phyloP scores from a whole-genome alignment of 2,113 vertebrate species.

The Clarias magur region DNA sequence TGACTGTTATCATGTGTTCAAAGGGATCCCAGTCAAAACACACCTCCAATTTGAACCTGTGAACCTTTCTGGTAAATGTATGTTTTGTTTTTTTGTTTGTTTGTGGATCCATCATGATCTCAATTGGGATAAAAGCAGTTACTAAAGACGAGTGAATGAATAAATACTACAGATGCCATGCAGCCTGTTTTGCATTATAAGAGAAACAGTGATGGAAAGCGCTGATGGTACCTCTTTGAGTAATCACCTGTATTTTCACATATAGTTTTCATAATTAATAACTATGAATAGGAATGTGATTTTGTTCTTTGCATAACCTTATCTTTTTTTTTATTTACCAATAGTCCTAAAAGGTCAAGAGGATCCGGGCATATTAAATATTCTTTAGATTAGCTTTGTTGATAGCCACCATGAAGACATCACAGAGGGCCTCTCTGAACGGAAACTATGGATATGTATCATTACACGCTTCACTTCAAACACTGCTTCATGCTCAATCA shows the following conservation, averaged over 20 bases:
- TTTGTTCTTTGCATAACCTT: neutral
- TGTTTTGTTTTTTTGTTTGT: too few species aligned
- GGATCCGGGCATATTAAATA: constrained; percentile 2
- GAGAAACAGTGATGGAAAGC: neutral
- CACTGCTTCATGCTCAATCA: constrained; percentile 67
- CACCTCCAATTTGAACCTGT: neutral
- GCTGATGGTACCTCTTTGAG: neutral
- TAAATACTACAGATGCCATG: neutral
- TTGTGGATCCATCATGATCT: neutral
- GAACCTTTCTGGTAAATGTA: neutral
- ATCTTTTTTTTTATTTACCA: neutral
- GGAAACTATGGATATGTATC: constrained; percentile 52
- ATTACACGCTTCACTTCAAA: constrained; percentile 73
- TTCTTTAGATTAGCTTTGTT: constrained; percentile 37
- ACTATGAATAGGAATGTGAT: neutral
- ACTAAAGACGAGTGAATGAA: neutral
- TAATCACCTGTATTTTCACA: constrained; percentile 1
- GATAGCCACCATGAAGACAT: constrained; percentile 38
- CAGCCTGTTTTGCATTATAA: constrained; percentile 11
- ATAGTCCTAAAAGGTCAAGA: neutral
- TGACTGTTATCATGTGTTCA: neutral
- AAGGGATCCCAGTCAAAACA: neutral
- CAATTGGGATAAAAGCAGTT: neutral
- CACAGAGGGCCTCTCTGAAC: constrained; percentile 40
- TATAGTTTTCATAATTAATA: neutral